Base-by-base conservation (phyloP, 2,797 vertebrate genomes). In the Poliocrania exsul region DNA sequence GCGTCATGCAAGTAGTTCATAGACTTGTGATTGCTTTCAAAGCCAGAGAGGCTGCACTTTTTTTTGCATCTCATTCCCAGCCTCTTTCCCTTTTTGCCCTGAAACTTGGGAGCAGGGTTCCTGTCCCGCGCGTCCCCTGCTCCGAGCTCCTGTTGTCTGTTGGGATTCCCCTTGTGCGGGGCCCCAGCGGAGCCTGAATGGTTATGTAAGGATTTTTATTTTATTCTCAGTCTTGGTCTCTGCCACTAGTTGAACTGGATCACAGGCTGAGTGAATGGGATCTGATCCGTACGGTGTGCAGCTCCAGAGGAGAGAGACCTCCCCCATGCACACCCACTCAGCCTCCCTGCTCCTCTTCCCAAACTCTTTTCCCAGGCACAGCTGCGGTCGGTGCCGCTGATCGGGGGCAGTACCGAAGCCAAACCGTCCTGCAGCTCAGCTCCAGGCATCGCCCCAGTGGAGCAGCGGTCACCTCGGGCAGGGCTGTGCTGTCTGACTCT, bases 221-320 rank as follows among this genome's bases (percentile, higher is more conserved):
- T 96, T 97, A 96, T 95, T 97, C 91, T 90, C 81, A 35, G 88
- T 84, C 96, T 93, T 91, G 81, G 51, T 95, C 89, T 93, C 91
- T 95, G 95, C 95, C 92, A 96, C 96, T 92, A 96, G 97, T 97
- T 97, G 95, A 96, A 95, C 91, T 96, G 96, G 94, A 96, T 97
- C 95, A 86, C 44, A 9, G 79, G 81, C 88, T 85, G 92, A 82
- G 93, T 97, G 93, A 97, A 95, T 97, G 92, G 94, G 84, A 94
- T 79, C 57, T 10, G 61, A 79, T 93, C 49, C 11, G 46, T 90
- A 85, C 31, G 2, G 74, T 31, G 12, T 64, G 74, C 75, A 84
- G 51, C 62, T 90, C 20, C 44, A 21, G 72, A 69, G 82, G 58
- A 51, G 73, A 58, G 93, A 82, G 86, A 86, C 79, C 67, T 92